Evolutionary conservation across 2,113 vertebrate species (phyloP).

Genomic region (Alosa alosa): DNA sequence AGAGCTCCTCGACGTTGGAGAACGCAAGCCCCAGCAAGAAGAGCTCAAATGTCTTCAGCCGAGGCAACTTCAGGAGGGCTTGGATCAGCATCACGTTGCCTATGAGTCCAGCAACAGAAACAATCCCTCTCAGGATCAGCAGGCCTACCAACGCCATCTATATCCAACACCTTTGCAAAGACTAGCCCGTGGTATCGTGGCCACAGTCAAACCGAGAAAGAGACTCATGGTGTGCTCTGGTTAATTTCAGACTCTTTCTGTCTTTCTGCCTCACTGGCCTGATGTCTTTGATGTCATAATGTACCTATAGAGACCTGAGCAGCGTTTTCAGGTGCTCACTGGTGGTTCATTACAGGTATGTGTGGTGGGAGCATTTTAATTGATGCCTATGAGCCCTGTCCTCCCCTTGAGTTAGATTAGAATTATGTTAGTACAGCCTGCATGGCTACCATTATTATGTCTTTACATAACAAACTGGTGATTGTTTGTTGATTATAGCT

Average conservation of each 20-base stretch:
- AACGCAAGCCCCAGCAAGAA: conserved; percentile 64
- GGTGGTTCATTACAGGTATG: conserved; percentile 57
- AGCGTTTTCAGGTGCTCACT: conserved; percentile 52
- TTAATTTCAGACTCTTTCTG: not conserved
- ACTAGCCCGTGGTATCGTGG: not conserved
- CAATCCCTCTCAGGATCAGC: conserved; percentile 45
- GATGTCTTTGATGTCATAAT: conserved; percentile 46
- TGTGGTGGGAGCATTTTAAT: conserved; percentile 65
- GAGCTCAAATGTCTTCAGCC: conserved; percentile 67
- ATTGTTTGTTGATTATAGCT: conserved; percentile 23
- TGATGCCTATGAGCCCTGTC: conserved; percentile 69
- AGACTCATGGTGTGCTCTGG: conserved; percentile 14
- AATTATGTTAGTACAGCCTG: conserved; percentile 1
- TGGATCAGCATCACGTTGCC: conserved; percentile 65
- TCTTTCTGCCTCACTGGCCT: conserved; percentile 50
- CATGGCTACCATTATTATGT: not conserved
- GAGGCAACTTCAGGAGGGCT: conserved; percentile 47
- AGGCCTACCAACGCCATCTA: conserved; percentile 21
- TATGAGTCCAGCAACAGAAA: conserved; percentile 59
- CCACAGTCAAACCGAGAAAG: not conserved
- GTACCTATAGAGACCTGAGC: conserved; percentile 42
- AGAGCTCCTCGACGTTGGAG: conserved; percentile 66
- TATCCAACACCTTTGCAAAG: conserved; percentile 44
- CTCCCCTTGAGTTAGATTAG: conserved; percentile 56
- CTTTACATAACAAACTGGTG: conserved; percentile 20